These are phyloP conservation scores for Penaeus chinensis DNA, from an alignment of 1,140 invertebrate genomes.

Conservation along the genomic window DNA sequence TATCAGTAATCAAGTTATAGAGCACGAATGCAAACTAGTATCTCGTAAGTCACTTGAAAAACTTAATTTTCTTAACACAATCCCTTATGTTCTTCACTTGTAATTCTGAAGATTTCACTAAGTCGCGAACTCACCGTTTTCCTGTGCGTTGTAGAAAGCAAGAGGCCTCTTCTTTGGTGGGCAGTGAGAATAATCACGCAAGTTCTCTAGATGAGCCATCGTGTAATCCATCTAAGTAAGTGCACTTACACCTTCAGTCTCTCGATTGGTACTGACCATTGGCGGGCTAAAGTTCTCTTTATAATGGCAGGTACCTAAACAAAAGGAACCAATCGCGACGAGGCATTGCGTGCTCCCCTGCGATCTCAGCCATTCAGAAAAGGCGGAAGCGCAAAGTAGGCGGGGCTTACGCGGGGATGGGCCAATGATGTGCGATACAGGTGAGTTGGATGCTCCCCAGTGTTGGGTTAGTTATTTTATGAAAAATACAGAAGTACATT, in stretches of 20 bases:
- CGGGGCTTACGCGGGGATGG: conserved; percentile 10
- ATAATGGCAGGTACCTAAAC: conserved; percentile 45
- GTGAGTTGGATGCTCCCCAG: conserved; percentile 26
- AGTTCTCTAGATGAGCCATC: conserved; percentile 34
- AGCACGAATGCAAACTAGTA: too few species aligned
- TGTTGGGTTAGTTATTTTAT: neutral
- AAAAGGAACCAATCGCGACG: conserved; percentile 48
- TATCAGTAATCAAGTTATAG: too few species aligned
- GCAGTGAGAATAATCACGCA: conserved; percentile 49
- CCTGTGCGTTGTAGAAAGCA: conserved; percentile 35
- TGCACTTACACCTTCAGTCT: conserved; percentile 22
- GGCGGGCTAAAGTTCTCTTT: conserved; percentile 24
- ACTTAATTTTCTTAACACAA: too few species aligned
- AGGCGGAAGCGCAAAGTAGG: conserved; percentile 21
- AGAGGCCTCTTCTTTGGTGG: conserved; percentile 46
- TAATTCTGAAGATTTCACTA: too few species aligned
- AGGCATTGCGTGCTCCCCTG: conserved; percentile 2
- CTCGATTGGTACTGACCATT: conserved; percentile 47
- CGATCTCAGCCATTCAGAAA: conserved; percentile 13
- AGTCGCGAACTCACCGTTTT: conserved; percentile 38
- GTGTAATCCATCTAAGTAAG: conserved; percentile 39
- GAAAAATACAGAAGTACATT: neutral
- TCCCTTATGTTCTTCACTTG: too few species aligned
- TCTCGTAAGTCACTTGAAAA: too few species aligned
- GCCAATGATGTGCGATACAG: conserved; percentile 30